Evolutionary conservation across 2,113 vertebrate genomes (phyloP).

Genomic region (Prolemur simus): DNA sequence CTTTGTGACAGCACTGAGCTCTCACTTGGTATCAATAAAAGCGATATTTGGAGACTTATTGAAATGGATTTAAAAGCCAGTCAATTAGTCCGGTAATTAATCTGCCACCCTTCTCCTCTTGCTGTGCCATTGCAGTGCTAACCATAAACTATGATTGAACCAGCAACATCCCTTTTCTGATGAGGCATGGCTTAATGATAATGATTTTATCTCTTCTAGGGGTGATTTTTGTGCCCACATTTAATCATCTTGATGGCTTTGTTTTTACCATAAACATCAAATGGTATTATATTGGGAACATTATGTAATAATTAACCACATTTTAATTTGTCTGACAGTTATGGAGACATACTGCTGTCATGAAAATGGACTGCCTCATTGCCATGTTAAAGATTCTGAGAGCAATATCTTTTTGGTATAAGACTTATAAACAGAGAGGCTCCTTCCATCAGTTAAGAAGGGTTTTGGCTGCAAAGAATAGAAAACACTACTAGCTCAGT

Average conservation of each 20-base stretch:
- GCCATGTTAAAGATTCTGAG: not conserved
- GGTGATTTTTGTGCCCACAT: not conserved
- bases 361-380: not conserved
- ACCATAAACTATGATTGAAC: not conserved
- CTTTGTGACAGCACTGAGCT: slow-evolving; percentile 22
- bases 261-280: slow-evolving; percentile 54
- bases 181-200: slow-evolving; percentile 56
- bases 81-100: slow-evolving; percentile 28
- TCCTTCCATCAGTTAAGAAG: not conserved
- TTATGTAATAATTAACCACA: slow-evolving; percentile 60
- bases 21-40: not conserved
- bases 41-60: not conserved
- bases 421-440: not conserved
- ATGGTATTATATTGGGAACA: slow-evolving; percentile 40
- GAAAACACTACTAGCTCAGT: not conserved
- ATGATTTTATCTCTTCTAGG: slow-evolving; percentile 58
- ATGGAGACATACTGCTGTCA: not conserved
- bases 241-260: slow-evolving; percentile 64
- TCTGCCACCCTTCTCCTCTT: not conserved
- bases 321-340: slow-evolving; percentile 65
- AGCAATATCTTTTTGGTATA: not conserved
- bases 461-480: not conserved
- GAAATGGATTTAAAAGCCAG: slow-evolving; percentile 27
- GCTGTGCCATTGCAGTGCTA: not conserved
- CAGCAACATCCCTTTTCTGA: slow-evolving; percentile 20